Conservation (phyloP, 1,140 invertebrate species). For the Triops longicaudatus region DNA sequence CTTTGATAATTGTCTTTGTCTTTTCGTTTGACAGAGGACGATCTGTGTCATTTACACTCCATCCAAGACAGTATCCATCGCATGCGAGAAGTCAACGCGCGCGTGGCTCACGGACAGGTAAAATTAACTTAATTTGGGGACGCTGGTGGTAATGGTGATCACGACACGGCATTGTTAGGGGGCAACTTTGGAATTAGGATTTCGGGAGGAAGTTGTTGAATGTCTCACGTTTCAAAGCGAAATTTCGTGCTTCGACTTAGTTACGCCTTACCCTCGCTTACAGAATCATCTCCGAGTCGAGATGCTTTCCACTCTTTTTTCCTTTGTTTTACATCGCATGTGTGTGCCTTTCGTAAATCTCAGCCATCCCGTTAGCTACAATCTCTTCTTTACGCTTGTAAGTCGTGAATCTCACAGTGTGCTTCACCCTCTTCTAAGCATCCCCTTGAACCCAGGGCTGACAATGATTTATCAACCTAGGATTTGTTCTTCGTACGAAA, state of each 20-base stretch:
- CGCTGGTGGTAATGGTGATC: too few relatives aligned
- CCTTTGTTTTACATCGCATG: background rate
- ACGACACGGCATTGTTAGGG: too few relatives aligned
- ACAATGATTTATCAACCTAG: background rate
- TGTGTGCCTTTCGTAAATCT: background rate
- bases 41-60: constrained; percentile 61
- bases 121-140: background rate
- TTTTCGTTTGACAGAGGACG: constrained; percentile 50
- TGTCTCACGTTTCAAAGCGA: background rate
- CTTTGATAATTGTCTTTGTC: constrained; percentile 26
- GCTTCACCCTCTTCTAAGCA: background rate
- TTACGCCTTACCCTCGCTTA: background rate
- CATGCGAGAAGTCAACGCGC: constrained; percentile 49
- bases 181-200: too few relatives aligned
- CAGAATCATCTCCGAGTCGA: background rate
- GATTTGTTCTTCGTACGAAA: background rate
- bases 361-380: background rate
- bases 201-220: background rate
- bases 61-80: constrained; percentile 65
- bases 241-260: background rate
- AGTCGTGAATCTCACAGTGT: background rate
- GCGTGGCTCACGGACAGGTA: background rate
- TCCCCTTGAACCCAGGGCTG: background rate
- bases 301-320: background rate
- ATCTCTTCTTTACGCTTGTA: background rate